Evolutionary conservation across 1,140 invertebrate genomes (phyloP).

Genomic region (Musca domestica): DNA sequence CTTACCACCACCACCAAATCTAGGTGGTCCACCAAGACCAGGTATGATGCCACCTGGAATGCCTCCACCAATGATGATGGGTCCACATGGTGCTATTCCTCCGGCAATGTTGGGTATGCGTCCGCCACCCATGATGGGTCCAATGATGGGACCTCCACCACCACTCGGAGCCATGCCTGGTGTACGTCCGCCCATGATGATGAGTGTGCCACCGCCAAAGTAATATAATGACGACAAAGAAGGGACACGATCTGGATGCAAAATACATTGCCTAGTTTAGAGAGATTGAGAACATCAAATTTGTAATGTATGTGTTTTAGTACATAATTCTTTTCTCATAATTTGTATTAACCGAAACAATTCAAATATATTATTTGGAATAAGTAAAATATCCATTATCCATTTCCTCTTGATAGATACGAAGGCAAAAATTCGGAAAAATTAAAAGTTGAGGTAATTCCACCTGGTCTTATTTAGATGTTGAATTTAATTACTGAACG

Average conservation of each 20-base stretch:
- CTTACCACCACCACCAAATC: constrained; percentile 54
- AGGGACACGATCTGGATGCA: too few relatives aligned
- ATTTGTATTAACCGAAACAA: too few relatives aligned
- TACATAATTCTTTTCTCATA: too few relatives aligned
- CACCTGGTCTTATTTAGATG: too few relatives aligned
- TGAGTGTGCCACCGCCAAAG: constrained; percentile 67
- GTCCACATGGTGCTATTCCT: constrained; percentile 62
- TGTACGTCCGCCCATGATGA: constrained; percentile 65
- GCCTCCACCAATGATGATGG: constrained; percentile 78
- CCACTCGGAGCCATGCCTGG: constrained; percentile 71
- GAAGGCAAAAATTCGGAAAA: too few relatives aligned
- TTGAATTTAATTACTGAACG: too few relatives aligned
- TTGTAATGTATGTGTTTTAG: too few relatives aligned
- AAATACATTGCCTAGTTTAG: too few relatives aligned
- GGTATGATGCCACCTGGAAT: constrained; percentile 71
- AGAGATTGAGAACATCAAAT: too few relatives aligned
- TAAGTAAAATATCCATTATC: not conserved
- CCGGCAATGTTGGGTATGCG: constrained; percentile 79
- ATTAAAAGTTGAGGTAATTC: too few relatives aligned
- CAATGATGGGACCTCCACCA: constrained; percentile 75
- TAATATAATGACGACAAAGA: constrained; percentile 54
- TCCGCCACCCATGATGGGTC: constrained; percentile 64
- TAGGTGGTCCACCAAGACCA: constrained; percentile 59
- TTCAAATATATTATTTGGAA: too few relatives aligned
- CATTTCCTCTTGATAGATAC: too few relatives aligned